Percentiles rank a stretch among this genome's conserved stretches.
These are phyloP conservation scores for Drosophila birchii DNA, from an alignment of 2,888 invertebrate genomes.

Conservation along the genomic window DNA sequence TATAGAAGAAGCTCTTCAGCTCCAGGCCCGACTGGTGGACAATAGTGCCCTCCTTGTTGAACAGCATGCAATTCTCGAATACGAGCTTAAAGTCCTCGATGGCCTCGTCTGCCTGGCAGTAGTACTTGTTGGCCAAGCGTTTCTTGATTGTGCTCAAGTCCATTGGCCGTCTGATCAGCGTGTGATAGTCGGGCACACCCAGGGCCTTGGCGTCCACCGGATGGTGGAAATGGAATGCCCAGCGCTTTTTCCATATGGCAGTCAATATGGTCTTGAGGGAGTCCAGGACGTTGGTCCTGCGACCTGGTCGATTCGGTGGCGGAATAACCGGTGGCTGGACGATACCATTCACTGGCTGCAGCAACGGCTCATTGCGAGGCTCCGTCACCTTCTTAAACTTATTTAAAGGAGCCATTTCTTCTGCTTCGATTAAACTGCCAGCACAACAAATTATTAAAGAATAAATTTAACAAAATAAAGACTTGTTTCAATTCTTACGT, in stretches of 20 bases:
- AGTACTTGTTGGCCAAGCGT: constrained; percentile 49
- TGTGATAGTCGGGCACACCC: constrained; percentile 42
- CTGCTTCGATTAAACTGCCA: fast-evolving
- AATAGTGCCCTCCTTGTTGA: constrained; percentile 21
- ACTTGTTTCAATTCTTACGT: background rate
- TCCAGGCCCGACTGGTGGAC: constrained; percentile 37
- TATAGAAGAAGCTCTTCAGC: constrained; percentile 20
- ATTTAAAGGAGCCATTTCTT: background rate
- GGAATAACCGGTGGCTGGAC: constrained; percentile 53
- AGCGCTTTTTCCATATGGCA: constrained; percentile 9
- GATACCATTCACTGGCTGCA: constrained; percentile 51
- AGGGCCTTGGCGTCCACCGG: constrained; percentile 46
- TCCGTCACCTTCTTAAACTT: no score
- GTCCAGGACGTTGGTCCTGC: constrained; percentile 49
- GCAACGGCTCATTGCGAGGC: constrained; percentile 14
- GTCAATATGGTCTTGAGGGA: constrained; percentile 20
- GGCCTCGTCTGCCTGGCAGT: constrained; percentile 46
- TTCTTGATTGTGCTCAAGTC: constrained; percentile 47
- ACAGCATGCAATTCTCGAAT: constrained; percentile 50
- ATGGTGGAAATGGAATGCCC: constrained; percentile 21
- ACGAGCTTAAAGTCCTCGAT: constrained; percentile 48
- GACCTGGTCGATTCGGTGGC: constrained; percentile 33
- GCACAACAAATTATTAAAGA: background rate
- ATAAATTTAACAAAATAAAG: background rate
- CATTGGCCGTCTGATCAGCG: constrained; percentile 42